Conservation (phyloP, 2,113 vertebrate species). For the Heterotis niloticus region DNA sequence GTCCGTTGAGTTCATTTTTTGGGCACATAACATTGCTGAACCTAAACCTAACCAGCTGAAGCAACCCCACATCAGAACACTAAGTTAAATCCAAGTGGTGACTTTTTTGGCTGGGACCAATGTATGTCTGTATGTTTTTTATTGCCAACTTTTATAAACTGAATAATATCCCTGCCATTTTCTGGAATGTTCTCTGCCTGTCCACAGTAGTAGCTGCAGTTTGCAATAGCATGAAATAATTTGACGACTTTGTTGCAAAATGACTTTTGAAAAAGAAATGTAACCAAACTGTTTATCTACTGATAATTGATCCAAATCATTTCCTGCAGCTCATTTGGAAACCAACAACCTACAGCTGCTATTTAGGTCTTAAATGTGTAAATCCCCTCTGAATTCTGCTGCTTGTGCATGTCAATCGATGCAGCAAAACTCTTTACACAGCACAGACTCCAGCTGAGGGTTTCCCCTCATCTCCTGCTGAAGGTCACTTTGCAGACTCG, state of each 20-base stretch:
- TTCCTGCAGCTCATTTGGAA: neutral
- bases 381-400: neutral
- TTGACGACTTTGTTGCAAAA: neutral
- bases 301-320: neutral
- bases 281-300: neutral
- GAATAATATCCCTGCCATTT: too few relatives aligned
- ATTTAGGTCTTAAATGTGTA: neutral
- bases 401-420: neutral
- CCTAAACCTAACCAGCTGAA: too few relatives aligned
- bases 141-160: too few relatives aligned
- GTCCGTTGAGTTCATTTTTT: too few relatives aligned
- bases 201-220: neutral
- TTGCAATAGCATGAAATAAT: slow-evolving; percentile 1
- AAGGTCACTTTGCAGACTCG: neutral
- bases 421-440: neutral
- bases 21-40: too few relatives aligned
- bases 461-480: neutral
- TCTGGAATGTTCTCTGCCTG: too few relatives aligned
- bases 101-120: too few relatives aligned
- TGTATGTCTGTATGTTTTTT: too few relatives aligned
- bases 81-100: too few relatives aligned
- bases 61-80: too few relatives aligned
- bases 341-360: neutral
- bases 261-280: slow-evolving; percentile 3
- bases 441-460: neutral